Base-by-base conservation (phyloP, 2,113 vertebrate genomes). In the Ailurus styani region DNA sequence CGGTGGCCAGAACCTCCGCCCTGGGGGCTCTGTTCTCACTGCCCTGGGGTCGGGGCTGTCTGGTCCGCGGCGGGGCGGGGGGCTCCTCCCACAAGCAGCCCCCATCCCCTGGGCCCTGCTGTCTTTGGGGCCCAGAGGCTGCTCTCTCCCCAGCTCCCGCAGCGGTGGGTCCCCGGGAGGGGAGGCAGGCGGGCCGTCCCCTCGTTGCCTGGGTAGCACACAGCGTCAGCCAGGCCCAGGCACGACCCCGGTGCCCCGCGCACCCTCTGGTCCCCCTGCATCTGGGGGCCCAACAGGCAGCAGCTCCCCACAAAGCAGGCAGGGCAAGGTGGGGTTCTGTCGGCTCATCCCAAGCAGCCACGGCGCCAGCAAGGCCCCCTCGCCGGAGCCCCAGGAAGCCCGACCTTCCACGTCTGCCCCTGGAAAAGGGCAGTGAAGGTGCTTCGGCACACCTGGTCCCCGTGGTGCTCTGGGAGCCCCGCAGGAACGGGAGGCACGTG, bases 401-500 rank as follows among this genome's bases (percentile, higher is more conserved):
- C 45, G 17, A 70, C n/a, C 54, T 40, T 18, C 77, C 66, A 62
- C 7, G 2, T 5, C 37, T 60, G n/a, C 20, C 34, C 29, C 72
- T 21, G 20, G 29, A 15, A 55, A 34, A 66, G 54, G 23, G 18
- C 4, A 4, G 9, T 17, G 1, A 12, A 68, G 55, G 31, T 7
- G 3, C 68, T 45, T 27, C 14, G 17, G 20, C 8, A 40, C 7
- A 3, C 21, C 23, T 15, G 27, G 54, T 62, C 42, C 90, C 79
- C 0, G 40, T 0, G 64, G 13, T 6, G 31, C 64, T 42, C 25
- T 4, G 15, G 25, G 60, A 66, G 37, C 13, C 78, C 27, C 55
- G 29, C 18, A 8, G 50, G 54, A 40, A 4, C 0, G 5, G 64
- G 37, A 34, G 15, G 1, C 52, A n/a, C 9, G 1, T 3, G 25